A percentile compares a stretch with the other conserved stretches of the same genome.
These are phyloP conservation scores for Menura novaehollandiae DNA, from an alignment of 2,113 vertebrate genomes.

Conservation along the genomic window DNA sequence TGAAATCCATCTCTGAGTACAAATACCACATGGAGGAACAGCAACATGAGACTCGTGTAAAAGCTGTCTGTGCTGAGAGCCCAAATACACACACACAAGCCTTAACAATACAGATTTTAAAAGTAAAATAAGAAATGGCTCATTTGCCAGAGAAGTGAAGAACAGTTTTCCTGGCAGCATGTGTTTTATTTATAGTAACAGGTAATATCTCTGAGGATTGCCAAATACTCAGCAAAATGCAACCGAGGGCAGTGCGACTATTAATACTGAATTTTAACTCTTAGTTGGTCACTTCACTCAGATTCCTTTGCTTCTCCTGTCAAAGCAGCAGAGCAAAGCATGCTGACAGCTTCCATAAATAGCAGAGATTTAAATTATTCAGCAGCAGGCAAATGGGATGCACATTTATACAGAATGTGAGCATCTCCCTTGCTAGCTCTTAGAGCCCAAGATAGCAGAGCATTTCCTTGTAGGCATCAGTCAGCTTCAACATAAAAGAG, in stretches of 20 bases:
- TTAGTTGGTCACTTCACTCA: not conserved
- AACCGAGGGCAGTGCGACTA: not conserved
- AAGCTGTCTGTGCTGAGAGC: conserved; percentile 21
- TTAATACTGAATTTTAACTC: conserved; percentile 23
- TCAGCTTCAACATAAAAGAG: conserved; percentile 30
- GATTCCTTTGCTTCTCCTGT: not conserved
- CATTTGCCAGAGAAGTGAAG: not conserved
- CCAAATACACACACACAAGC: conserved; percentile 7
- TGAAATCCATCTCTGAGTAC: conserved; percentile 10
- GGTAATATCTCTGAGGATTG: not conserved
- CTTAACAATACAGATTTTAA: not conserved
- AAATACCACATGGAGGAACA: conserved; percentile 30
- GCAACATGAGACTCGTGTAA: not conserved
- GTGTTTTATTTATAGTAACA: conserved; percentile 11
- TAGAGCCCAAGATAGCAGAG: not conserved
- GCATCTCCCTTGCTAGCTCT: not conserved
- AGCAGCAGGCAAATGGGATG: not conserved
- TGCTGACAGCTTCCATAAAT: conserved; percentile 42
- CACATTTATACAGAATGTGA: not conserved
- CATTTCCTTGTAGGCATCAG: conserved; percentile 23
- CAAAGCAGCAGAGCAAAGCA: not conserved
- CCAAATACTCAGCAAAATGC: not conserved
- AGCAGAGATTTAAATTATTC: conserved; percentile 46
- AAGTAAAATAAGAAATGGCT: not conserved
- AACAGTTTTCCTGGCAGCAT: not conserved